Evolutionary conservation across 2,113 vertebrate genomes (phyloP).

Genomic region (Pantherophis guttatus): DNA sequence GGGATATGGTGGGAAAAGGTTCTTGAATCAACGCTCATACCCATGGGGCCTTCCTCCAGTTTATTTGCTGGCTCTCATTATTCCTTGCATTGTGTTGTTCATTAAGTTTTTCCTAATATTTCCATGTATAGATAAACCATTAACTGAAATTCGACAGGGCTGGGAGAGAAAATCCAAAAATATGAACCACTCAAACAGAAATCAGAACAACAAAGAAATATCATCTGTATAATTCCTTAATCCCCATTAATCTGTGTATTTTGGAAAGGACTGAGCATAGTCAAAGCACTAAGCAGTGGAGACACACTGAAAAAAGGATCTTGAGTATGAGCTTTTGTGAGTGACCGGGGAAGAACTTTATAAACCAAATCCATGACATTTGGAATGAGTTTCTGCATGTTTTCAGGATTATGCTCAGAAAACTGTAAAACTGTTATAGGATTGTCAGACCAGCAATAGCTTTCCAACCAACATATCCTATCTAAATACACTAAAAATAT

Average conservation of each 20-base stretch:
- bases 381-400: background rate
- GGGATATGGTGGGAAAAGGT: slow-evolving; percentile 79
- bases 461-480: background rate
- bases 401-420: background rate
- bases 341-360: background rate
- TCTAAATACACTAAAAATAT: background rate
- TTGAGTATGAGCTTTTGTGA: background rate
- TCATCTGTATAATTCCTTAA: slow-evolving; percentile 57
- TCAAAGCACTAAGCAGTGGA: background rate
- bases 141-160: slow-evolving; percentile 83
- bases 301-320: background rate
- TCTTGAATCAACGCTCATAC: slow-evolving; percentile 68
- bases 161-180: slow-evolving; percentile 76
- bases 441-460: background rate
- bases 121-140: slow-evolving; percentile 79
- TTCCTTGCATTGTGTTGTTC: slow-evolving; percentile 79
- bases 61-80: slow-evolving; percentile 79
- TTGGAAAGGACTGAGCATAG: background rate
- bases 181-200: slow-evolving; percentile 27
- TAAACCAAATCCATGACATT: background rate
- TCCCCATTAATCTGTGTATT: background rate
- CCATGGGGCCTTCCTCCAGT: slow-evolving; percentile 80
- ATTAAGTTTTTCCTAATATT: slow-evolving; percentile 81
- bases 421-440: background rate
- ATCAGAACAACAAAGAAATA: slow-evolving; percentile 5